Conservation (phyloP, 2,797 vertebrate genomes). For the Chrosomus eos region DNA sequence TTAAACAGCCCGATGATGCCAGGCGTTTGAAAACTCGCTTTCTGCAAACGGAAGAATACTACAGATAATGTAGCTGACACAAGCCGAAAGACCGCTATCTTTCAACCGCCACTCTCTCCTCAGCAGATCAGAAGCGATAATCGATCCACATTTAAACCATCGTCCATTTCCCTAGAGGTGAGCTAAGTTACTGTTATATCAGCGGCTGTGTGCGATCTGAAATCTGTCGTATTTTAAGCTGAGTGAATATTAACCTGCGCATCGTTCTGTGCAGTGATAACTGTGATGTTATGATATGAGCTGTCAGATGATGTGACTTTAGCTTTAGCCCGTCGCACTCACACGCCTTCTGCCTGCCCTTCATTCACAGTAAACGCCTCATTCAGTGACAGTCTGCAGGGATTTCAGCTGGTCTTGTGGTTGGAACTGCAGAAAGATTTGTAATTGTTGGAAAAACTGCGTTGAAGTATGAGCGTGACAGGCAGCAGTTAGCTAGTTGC, state of each 20-base stretch:
- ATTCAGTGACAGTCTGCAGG: background rate
- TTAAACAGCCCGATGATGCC: slow-evolving; percentile 53
- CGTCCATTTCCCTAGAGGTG: slow-evolving; percentile 35
- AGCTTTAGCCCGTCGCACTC: slow-evolving; percentile 20
- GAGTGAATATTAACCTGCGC: no score
- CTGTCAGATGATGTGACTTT: slow-evolving; percentile 29
- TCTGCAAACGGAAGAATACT: background rate
- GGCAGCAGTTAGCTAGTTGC: slow-evolving; percentile 19
- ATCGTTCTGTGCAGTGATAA: background rate
- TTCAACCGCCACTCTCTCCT: background rate
- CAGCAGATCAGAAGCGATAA: background rate
- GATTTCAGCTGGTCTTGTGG: background rate
- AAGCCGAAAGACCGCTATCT: background rate
- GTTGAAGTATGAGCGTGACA: slow-evolving; percentile 22
- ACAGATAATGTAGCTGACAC: slow-evolving; percentile 30
- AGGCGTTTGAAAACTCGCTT: background rate
- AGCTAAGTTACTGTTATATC: slow-evolving; percentile 21
- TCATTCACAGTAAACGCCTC: background rate
- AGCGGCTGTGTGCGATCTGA: background rate
- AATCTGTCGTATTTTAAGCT: background rate
- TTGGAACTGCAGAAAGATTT: background rate
- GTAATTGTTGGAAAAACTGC: background rate
- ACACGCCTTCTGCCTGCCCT: background rate
- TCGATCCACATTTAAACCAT: background rate
- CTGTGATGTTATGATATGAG: background rate